phyloP scores from a whole-genome alignment of 2,797 vertebrate genomes.

The Peromyscus aztecus region DNA sequence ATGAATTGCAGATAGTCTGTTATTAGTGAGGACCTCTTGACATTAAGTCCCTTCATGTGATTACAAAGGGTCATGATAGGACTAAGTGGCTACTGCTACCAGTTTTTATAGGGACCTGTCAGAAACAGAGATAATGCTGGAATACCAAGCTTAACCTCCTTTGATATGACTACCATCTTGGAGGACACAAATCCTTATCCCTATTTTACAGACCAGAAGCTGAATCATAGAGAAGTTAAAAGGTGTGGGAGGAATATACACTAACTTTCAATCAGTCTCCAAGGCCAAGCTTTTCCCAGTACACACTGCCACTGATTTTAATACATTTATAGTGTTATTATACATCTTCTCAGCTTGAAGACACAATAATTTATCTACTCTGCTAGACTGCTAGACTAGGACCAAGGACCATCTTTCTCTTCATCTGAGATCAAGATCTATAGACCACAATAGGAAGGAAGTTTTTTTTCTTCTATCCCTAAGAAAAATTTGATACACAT shows the following conservation, averaged over 20 bases:
- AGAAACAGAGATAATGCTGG: background rate
- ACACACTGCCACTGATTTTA: background rate
- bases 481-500: background rate
- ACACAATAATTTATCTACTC: background rate
- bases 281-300: conserved; percentile 10
- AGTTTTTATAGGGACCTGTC: background rate
- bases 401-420: background rate
- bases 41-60: background rate
- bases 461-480: background rate
- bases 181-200: background rate
- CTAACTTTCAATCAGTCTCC: background rate
- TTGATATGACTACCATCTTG: background rate
- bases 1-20: background rate
- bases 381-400: background rate
- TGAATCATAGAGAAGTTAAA: background rate
- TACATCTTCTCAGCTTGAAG: background rate
- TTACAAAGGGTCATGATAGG: background rate
- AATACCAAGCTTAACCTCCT: background rate
- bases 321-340: background rate
- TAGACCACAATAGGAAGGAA: background rate
- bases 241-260: background rate
- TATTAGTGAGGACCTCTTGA: background rate
- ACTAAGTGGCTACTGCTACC: background rate
- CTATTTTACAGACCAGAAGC: conserved; percentile 13
- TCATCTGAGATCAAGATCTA: background rate